Evolutionary conservation across 2,888 invertebrate genomes (phyloP).

Genomic region (Stratiomys singularior): DNA sequence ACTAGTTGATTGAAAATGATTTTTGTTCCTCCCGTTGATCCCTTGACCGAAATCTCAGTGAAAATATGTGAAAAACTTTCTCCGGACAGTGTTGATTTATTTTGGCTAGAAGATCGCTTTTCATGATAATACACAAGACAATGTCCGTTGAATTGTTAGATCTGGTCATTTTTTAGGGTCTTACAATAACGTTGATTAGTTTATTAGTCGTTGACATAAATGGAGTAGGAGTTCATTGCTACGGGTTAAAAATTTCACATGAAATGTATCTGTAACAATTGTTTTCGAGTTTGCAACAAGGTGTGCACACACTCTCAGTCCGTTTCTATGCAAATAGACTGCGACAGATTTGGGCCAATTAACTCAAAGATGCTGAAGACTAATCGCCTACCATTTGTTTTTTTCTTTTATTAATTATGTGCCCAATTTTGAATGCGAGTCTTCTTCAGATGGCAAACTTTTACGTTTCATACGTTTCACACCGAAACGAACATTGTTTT

Average conservation of each 20-base stretch:
- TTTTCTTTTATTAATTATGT: too few species aligned
- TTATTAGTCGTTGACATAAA: constrained; percentile 2
- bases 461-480: too few species aligned
- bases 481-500: too few species aligned
- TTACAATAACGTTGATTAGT: constrained; percentile 8
- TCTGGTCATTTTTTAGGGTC: too few species aligned
- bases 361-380: not conserved
- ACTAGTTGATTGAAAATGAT: constrained; percentile 21
- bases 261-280: not conserved
- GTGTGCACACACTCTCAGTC: not conserved
- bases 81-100: not conserved
- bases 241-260: not conserved
- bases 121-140: too few species aligned
- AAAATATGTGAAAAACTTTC: not conserved
- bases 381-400: too few species aligned
- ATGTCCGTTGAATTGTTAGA: too few species aligned
- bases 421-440: too few species aligned
- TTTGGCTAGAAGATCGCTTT: not conserved
- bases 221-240: too few species aligned
- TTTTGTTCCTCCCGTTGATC: constrained; percentile 1
- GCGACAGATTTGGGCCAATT: constrained; percentile 17
- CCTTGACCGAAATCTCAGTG: constrained; percentile 1
- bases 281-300: not conserved
- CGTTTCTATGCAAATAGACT: not conserved
- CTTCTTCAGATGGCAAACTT: too few species aligned